Evolutionary conservation across 2,113 vertebrate genomes (phyloP), one percentile per base, ranked within the genome.

Genomic region (Gambusia holbrooki): DNA sequence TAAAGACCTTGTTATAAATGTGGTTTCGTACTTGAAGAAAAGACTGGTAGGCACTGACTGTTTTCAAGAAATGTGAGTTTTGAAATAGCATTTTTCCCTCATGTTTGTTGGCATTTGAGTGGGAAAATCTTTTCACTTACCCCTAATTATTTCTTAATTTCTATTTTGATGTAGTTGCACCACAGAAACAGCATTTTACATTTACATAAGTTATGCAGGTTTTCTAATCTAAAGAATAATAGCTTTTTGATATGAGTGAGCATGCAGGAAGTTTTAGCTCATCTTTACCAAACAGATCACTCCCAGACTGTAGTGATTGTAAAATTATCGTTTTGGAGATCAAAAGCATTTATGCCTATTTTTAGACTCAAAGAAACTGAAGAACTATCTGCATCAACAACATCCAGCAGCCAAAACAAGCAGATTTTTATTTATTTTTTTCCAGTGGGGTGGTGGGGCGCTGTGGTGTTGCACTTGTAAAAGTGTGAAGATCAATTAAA

Each of bases 401-500:
- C 40, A 68, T 60, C 63, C 40, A 54, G 11, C 81, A 79, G 81
- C 76, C 72, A 51, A 62, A 71, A 70, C 54, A 68, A 2, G 51
- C 51, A n/a, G 22, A 11, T 58, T 25, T 58, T 32, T 32, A 32
- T 35, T 35, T 10, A 0, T 35, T 35, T 37, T 37, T 37, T 25
- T 58, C 2, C 17, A 58, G 7, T 71, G 5, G 48, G 48, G 61
- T 15, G 61, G 13, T 30, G 13, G 0, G 10, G 13, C 4, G 63
- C 13, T 54, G 6, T 17, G n/a, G 58, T 5, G 69, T 70, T 66
- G 67, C 28, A 32, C 28, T 75, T 78, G 1, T 51, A 54, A 73
- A 77, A 74, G 74, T 80, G 77, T 81, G 76, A 74, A 87, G 84
- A 82, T 89, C 73, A 81, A 75, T 84, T 80, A 84, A 69, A 62